These are phyloP conservation scores for Grapholita molesta DNA, from an alignment of 1,140 invertebrate genomes.

Conservation along the genomic window DNA sequence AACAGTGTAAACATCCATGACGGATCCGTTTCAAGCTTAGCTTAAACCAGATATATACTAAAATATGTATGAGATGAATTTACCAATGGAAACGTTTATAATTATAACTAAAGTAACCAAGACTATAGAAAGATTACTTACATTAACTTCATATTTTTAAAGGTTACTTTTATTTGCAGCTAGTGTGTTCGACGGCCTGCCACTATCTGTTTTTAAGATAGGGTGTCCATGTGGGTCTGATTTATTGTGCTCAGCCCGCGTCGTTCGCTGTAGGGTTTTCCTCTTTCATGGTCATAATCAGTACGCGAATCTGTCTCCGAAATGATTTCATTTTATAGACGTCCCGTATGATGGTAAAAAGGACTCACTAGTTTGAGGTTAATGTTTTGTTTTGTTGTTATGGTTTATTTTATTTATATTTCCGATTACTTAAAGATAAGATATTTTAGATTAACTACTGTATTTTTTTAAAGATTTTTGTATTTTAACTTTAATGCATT, in stretches of 20 bases:
- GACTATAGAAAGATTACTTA: too few relatives aligned
- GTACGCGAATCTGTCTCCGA: background rate
- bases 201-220: conserved; percentile 16
- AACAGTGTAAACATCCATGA: too few relatives aligned
- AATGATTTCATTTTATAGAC: conserved; percentile 8
- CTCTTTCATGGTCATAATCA: conserved; percentile 1
- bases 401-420: background rate
- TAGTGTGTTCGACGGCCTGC: background rate
- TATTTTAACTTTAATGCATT: too few relatives aligned
- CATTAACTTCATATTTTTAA: too few relatives aligned
- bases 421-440: background rate
- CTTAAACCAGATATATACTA: too few relatives aligned
- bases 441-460: too few relatives aligned
- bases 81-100: too few relatives aligned
- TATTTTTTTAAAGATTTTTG: background rate
- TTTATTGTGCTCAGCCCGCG: background rate
- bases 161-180: background rate
- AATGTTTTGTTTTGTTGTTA: background rate
- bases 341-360: conserved; percentile 2
- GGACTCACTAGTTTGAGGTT: background rate
- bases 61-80: too few relatives aligned
- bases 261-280: background rate
- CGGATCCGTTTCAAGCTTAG: too few relatives aligned
- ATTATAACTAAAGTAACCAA: too few relatives aligned
- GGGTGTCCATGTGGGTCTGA: conserved; percentile 15